Percentiles rank a stretch among this genome's conserved stretches.
Evolutionary conservation across 2,888 invertebrate species (phyloP).

Genomic region (Lucinisca nassula): DNA sequence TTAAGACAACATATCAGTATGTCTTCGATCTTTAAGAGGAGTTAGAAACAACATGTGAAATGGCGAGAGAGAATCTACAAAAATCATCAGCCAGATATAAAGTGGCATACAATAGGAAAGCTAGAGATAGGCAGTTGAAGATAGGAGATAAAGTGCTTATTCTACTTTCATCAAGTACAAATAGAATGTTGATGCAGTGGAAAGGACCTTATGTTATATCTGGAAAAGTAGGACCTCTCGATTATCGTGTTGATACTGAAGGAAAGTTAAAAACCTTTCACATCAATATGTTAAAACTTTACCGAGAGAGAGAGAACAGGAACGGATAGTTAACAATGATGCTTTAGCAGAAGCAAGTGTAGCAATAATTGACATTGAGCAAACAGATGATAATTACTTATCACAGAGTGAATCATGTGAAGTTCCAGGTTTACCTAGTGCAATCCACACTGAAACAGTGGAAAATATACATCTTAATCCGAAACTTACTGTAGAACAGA

Average conservation of each 20-base stretch:
- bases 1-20: slow-evolving; percentile 61
- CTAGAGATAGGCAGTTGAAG: not conserved
- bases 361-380: not conserved
- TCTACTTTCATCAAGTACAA: not conserved
- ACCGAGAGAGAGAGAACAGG: not conserved
- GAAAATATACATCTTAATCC: slow-evolving; percentile 9
- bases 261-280: not conserved
- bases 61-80: not conserved
- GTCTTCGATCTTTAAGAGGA: not conserved
- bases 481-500: slow-evolving; percentile 8
- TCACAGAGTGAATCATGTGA: not conserved
- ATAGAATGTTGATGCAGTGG: not conserved
- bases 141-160: not conserved
- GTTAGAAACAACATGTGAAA: not conserved
- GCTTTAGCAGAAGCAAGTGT: slow-evolving; percentile 7
- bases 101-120: not conserved
- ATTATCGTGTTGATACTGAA: not conserved
- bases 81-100: not conserved
- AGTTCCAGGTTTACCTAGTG: not conserved
- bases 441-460: not conserved
- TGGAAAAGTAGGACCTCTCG: not conserved
- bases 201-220: not conserved
- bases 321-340: not conserved
- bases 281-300: slow-evolving; percentile 2
- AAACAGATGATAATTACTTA: not conserved